Conservation (phyloP, 2,113 vertebrate genomes). For the Noctilio leporinus region DNA sequence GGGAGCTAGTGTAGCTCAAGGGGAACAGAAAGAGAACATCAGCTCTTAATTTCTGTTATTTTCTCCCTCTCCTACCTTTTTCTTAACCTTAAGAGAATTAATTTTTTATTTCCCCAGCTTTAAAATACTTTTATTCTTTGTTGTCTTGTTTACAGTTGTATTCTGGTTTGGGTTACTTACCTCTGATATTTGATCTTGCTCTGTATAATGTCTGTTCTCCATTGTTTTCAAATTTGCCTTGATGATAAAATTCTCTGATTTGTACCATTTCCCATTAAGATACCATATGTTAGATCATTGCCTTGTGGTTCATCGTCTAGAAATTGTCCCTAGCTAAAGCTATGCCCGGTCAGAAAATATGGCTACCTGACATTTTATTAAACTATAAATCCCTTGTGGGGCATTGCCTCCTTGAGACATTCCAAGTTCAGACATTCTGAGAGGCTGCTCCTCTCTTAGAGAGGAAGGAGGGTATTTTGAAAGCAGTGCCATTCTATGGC, state of each 20-base stretch:
- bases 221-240: neutral
- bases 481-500: neutral
- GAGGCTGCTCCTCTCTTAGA: neutral
- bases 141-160: neutral
- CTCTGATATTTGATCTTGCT: neutral
- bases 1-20: neutral
- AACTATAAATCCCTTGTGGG: neutral
- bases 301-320: neutral
- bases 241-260: neutral
- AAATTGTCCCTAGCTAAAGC: neutral
- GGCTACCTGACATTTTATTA: neutral
- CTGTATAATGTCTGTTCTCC: neutral
- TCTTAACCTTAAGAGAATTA: neutral
- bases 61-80: neutral
- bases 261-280: neutral
- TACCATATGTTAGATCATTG: neutral
- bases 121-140: neutral
- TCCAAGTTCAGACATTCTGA: neutral
- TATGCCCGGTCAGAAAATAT: neutral
- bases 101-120: neutral
- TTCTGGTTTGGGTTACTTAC: neutral
- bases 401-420: neutral
- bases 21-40: neutral
- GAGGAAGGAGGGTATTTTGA: neutral
- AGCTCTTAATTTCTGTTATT: neutral